Evolutionary conservation across 2,797 vertebrate genomes (phyloP).

Genomic region (Eupleurogrammus muticus): DNA sequence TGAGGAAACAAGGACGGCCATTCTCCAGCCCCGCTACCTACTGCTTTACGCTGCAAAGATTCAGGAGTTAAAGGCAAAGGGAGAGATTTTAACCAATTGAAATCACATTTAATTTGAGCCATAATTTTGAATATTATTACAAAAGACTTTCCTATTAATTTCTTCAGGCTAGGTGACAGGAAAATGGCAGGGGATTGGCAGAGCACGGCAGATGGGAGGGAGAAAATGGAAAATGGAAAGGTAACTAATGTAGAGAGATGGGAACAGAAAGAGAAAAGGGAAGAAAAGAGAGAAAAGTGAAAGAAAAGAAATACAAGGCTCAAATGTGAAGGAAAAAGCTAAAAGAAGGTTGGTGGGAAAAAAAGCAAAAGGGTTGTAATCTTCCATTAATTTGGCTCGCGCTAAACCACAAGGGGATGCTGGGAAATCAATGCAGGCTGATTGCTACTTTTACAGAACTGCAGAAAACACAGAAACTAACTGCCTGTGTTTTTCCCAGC

Average conservation of each 20-base stretch:
- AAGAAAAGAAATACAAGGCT: slow-evolving; percentile 10
- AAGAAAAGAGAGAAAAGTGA: slow-evolving; percentile 2
- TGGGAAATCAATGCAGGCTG: slow-evolving; percentile 76
- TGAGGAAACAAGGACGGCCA: slow-evolving; percentile 24
- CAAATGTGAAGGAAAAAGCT: slow-evolving; percentile 28
- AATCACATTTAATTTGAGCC: not conserved
- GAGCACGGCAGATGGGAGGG: not conserved
- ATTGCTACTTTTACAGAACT: slow-evolving; percentile 75
- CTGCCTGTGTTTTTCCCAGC: slow-evolving; percentile 26
- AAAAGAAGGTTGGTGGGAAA: slow-evolving; percentile 25
- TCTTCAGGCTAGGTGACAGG: not conserved
- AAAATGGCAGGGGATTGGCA: not conserved
- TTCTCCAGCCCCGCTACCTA: not conserved
- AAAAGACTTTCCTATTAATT: not conserved
- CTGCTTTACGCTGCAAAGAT: not conserved
- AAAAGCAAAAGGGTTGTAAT: slow-evolving; percentile 61
- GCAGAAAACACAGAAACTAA: slow-evolving; percentile 68
- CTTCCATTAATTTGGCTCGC: slow-evolving; percentile 74
- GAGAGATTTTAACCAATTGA: not conserved
- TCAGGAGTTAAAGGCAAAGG: not conserved
- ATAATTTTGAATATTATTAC: not conserved
- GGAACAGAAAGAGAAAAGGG: not conserved
- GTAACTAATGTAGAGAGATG: not conserved
- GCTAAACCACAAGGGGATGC: slow-evolving; percentile 68
- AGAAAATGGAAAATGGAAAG: slow-evolving; percentile 3